Percentiles rank a stretch among this genome's conserved stretches.
Conservation (phyloP, 2,797 vertebrate species). For the Urophycis tenuis region DNA sequence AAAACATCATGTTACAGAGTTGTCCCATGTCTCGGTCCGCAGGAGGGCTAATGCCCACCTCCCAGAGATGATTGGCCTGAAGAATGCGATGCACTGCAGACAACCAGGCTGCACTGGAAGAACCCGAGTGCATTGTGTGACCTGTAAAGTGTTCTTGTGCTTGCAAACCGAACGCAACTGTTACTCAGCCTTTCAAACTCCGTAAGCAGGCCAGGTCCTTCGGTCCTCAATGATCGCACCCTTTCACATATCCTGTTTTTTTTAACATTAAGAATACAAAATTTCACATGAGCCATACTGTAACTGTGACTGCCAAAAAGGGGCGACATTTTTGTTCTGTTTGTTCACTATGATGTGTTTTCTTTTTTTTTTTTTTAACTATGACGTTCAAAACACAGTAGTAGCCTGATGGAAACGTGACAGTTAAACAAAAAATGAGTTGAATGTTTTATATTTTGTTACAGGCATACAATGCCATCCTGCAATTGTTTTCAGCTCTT, state of each 20-base stretch:
- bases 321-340: too few relatives aligned
- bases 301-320: too few relatives aligned
- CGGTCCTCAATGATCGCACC: too few relatives aligned
- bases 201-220: too few relatives aligned
- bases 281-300: too few relatives aligned
- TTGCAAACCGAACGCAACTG: slow-evolving; percentile 9
- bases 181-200: slow-evolving; percentile 18
- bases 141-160: slow-evolving; percentile 23
- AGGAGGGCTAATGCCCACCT: not conserved
- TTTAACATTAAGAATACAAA: too few relatives aligned
- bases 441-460: not conserved
- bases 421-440: too few relatives aligned
- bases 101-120: slow-evolving; percentile 13
- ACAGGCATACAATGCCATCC: not conserved
- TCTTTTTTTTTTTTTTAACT: too few relatives aligned
- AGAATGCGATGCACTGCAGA: not conserved
- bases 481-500: not conserved
- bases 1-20: not conserved
- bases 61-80: slow-evolving; percentile 20
- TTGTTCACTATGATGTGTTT: too few relatives aligned
- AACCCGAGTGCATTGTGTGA: slow-evolving; percentile 13
- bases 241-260: too few relatives aligned
- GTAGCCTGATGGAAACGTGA: too few relatives aligned
- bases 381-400: too few relatives aligned
- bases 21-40: slow-evolving; percentile 22